Conservation (phyloP, 2,888 invertebrate species). For the Tiliacea citrago region DNA sequence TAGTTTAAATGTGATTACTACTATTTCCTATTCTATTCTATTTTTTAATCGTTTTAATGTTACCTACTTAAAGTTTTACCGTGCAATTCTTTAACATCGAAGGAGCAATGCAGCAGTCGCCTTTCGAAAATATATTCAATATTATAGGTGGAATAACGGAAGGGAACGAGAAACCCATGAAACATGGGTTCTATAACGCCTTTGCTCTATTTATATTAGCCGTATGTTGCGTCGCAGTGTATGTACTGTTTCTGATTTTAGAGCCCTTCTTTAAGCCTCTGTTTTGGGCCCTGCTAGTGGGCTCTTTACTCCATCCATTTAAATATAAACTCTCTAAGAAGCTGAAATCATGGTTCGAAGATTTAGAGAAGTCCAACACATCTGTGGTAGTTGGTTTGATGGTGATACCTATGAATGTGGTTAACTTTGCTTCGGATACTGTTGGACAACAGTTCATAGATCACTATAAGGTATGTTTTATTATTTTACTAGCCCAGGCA, state of each 20-base stretch:
- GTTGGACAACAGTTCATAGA: constrained; percentile 93
- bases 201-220: constrained; percentile 94
- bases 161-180: constrained; percentile 96
- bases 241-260: constrained; percentile 95
- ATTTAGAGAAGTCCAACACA: constrained; percentile 92
- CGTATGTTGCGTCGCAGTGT: constrained; percentile 92
- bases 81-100: constrained; percentile 37
- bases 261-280: constrained; percentile 98
- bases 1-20: constrained; percentile 46
- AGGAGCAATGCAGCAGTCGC: constrained; percentile 88
- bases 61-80: constrained; percentile 18
- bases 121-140: constrained; percentile 93
- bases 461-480: constrained; percentile 88
- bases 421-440: constrained; percentile 94
- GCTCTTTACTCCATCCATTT: constrained; percentile 99
- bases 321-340: constrained; percentile 95
- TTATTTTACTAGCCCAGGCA: background rate
- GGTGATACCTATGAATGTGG: constrained; percentile 93
- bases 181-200: constrained; percentile 97
- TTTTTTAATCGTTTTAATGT: constrained; percentile 51
- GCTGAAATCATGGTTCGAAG: constrained; percentile 95
- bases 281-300: constrained; percentile 98
- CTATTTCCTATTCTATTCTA: constrained; percentile 36
- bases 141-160: constrained; percentile 93
- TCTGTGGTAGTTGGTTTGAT: constrained; percentile 91